phyloP scores from a whole-genome alignment of 1,140 invertebrate species.

The Drosophila tani region DNA sequence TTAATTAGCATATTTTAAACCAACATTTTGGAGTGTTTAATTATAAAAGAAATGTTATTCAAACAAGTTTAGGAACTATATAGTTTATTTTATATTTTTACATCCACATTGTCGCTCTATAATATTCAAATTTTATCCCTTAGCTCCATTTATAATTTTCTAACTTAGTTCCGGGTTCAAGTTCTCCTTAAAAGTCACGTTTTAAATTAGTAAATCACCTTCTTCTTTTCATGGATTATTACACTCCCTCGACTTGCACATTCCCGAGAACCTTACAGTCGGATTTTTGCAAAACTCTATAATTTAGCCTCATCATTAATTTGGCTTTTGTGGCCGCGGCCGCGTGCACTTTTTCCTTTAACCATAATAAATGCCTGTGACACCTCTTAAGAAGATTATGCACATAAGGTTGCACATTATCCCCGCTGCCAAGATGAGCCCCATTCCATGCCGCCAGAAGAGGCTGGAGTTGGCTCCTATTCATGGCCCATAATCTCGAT shows the following conservation, averaged over 20 bases:
- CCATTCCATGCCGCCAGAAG: neutral
- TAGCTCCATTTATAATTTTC: too few relatives aligned
- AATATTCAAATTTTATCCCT: neutral
- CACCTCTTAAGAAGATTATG: conserved; percentile 64
- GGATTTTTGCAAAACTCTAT: conserved; percentile 22
- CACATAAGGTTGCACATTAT: conserved; percentile 63
- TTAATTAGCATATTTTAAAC: too few relatives aligned
- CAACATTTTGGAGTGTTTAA: too few relatives aligned
- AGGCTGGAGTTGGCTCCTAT: conserved; percentile 23
- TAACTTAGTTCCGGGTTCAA: neutral
- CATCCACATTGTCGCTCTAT: too few relatives aligned
- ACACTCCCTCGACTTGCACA: conserved; percentile 8
- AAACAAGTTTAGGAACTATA: too few relatives aligned
- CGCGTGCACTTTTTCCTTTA: conserved; percentile 3
- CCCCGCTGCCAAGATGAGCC: conserved; percentile 37
- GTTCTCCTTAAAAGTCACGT: neutral
- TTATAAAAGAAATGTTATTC: too few relatives aligned
- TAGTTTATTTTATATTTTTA: too few relatives aligned
- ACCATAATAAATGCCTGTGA: conserved; percentile 53
- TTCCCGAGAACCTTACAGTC: conserved; percentile 16
- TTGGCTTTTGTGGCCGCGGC: conserved; percentile 37
- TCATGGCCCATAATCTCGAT: conserved; percentile 65
- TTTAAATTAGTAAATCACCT: neutral
- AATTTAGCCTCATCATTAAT: conserved; percentile 53
- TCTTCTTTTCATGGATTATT: neutral